phyloP scores from a whole-genome alignment of 2,888 invertebrate species.

The Standfussiana lucernea region DNA sequence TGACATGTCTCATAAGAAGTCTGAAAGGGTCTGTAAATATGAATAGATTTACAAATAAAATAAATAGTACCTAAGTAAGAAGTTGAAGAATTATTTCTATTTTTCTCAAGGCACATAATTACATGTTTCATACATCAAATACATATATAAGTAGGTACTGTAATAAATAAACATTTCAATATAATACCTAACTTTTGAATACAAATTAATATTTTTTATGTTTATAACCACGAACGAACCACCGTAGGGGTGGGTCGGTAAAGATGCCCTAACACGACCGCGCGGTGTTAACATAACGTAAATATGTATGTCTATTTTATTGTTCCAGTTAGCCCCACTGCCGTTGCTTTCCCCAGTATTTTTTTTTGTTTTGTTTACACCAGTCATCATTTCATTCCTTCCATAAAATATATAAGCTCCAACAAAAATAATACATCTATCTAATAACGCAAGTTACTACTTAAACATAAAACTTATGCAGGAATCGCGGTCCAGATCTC shows the following conservation, averaged over 20 bases:
- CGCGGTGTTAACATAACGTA: too few species aligned
- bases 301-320: too few species aligned
- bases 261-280: too few species aligned
- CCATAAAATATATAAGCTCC: background rate
- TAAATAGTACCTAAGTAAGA: too few species aligned
- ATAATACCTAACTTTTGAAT: background rate
- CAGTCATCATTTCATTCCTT: background rate
- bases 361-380: too few species aligned
- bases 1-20: too few species aligned
- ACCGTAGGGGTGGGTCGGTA: too few species aligned
- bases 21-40: too few species aligned
- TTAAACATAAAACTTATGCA: conserved; percentile 51
- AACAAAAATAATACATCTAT: background rate
- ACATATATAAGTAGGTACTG: background rate
- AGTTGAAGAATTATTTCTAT: conserved; percentile 10
- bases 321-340: too few species aligned
- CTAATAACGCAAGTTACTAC: background rate
- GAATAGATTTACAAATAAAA: background rate
- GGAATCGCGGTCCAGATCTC: conserved; percentile 87
- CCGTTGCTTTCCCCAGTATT: too few species aligned
- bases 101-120: conserved; percentile 35
- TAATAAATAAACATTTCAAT: background rate
- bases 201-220: too few species aligned
- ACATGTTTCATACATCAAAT: background rate
- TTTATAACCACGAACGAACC: too few species aligned